phyloP scores from a whole-genome alignment of 2,888 invertebrate species.

The Hetaerina titia region DNA sequence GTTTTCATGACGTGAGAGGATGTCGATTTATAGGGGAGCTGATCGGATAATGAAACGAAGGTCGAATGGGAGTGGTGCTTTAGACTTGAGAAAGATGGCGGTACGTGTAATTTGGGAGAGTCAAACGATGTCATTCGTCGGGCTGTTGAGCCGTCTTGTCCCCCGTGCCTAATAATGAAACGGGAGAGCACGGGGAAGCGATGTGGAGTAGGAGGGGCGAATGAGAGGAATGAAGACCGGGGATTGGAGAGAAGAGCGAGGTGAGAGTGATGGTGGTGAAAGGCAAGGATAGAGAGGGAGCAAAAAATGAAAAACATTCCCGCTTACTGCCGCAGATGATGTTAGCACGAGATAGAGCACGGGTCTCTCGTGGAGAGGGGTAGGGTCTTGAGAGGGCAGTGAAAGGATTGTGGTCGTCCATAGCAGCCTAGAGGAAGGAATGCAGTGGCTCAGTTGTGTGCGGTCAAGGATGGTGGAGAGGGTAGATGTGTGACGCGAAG shows the following conservation, averaged over 20 bases:
- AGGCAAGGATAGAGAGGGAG: neutral
- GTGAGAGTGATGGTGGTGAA: neutral
- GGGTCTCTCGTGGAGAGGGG: neutral
- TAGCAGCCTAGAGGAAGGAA: neutral
- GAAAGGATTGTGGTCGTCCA: slow-evolving; percentile 24
- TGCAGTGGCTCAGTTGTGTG: neutral
- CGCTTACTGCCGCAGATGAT: slow-evolving; percentile 3
- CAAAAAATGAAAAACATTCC: neutral
- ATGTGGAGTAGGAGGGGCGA: neutral
- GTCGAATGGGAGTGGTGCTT: neutral
- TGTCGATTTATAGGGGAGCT: too few relatives aligned
- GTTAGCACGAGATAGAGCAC: slow-evolving; percentile 33
- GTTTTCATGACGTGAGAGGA: too few relatives aligned
- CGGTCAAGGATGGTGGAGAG: neutral
- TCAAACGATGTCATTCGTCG: neutral
- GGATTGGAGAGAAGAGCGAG: neutral
- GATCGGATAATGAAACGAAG: neutral
- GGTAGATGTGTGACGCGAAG: neutral
- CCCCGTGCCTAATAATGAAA: neutral
- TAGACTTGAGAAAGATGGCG: neutral
- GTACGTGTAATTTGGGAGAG: neutral
- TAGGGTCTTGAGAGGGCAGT: neutral
- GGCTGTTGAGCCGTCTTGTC: neutral
- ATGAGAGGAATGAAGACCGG: neutral
- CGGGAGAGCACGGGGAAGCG: neutral